phyloP scores from a whole-genome alignment of 2,113 vertebrate genomes.

The Vireo altiloquus region DNA sequence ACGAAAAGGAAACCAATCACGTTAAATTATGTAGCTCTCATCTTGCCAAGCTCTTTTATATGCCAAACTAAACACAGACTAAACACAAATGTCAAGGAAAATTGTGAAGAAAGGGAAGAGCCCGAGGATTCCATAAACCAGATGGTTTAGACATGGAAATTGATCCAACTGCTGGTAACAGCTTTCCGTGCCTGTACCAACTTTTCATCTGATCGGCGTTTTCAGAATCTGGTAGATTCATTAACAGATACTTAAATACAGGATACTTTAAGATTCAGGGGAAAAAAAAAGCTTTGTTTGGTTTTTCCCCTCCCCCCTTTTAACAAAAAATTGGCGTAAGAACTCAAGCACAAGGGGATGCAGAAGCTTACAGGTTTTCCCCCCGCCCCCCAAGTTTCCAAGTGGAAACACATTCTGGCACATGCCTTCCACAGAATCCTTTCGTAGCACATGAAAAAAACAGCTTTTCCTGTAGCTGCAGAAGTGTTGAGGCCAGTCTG shows the following conservation, averaged over 20 bases:
- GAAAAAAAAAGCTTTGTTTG: not conserved
- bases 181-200: not conserved
- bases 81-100: constrained; percentile 41
- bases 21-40: not conserved
- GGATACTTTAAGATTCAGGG: not conserved
- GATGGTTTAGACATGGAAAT: constrained; percentile 29
- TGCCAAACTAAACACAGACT: constrained; percentile 41
- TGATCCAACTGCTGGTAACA: constrained; percentile 24
- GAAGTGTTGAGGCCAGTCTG: not conserved
- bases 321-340: not conserved
- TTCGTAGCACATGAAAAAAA: not conserved
- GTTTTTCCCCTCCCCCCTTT: not conserved
- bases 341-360: not conserved
- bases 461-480: not conserved
- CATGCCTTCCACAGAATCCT: not conserved
- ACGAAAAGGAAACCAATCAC: not conserved
- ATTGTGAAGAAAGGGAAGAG: constrained; percentile 16
- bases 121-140: not conserved
- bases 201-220: not conserved
- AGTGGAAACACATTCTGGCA: not conserved
- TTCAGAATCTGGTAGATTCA: not conserved
- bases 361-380: not conserved
- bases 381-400: not conserved
- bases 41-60: not conserved
- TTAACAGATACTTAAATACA: not conserved